Evolutionary conservation across 2,113 vertebrate genomes (phyloP), one percentile per base, ranked within the genome.

Genomic region (Pionites leucogaster): DNA sequence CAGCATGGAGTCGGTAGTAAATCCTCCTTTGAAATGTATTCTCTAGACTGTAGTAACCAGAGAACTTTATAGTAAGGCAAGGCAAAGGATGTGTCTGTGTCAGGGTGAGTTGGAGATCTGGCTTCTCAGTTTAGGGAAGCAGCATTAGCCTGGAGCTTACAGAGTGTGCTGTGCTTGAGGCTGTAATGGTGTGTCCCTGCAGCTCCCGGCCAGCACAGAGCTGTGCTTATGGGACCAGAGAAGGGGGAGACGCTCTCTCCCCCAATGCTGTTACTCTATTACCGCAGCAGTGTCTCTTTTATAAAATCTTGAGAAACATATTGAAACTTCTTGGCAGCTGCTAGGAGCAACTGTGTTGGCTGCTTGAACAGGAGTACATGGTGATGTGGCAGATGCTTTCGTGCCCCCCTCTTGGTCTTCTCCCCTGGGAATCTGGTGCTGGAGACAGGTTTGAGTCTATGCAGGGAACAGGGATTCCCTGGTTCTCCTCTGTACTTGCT

Each of bases 171-270:
- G 41, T 78, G 82, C 90, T 20, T 22, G 72, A 49, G 68, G 83
- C 72, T 44, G 70, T 35, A 52, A 5, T 83, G 6, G 82, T 0
- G 4, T 41, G 37, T 82, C 70, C 72, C 70, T 52, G 69, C 52
- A 47, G 88, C 67, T 33, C 5, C 67, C 1, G 1, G 18, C 35
- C 18, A 33, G 41, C 29, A 9, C 28, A 4, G 64, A n/a, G 53
- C 39, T 35, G 60, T 0, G 1, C 11, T 16, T 37, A 6, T 0
- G 1, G 1, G 2, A 35, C 13, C n/a, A 3, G 84, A 41, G 55
- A 19, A 29, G 6, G 39, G 42, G 14, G 27, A 24, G 31, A 68
- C 23, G 12, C 35, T 4, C 19, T 50, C 39, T 35, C 13, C 22
- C 33, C 22, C 16, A 24, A 24, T 1, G 15, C 33, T 6, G 15